Percentiles rank a stretch among this genome's conserved stretches.
These are phyloP conservation scores for Coptotermes formosanus DNA, from an alignment of 1,140 invertebrate species.

Conservation along the genomic window DNA sequence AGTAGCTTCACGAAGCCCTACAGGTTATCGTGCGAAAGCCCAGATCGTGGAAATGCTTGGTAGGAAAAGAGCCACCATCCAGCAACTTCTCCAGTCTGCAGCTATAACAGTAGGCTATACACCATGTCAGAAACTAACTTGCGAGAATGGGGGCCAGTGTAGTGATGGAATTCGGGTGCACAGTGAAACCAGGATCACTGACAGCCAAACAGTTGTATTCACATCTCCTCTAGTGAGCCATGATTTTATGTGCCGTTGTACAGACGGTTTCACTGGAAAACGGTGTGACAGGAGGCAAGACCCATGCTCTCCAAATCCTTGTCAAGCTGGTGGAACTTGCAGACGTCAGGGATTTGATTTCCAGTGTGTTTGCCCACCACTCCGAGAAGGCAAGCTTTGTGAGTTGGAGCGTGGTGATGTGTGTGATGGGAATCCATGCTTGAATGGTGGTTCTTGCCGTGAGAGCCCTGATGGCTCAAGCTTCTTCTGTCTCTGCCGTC, in stretches of 20 bases:
- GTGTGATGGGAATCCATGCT: slow-evolving; percentile 80
- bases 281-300: slow-evolving; percentile 82
- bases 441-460: slow-evolving; percentile 86
- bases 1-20: slow-evolving; percentile 57
- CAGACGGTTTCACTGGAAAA: slow-evolving; percentile 71
- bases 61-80: slow-evolving; percentile 62
- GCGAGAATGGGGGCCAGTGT: slow-evolving; percentile 76
- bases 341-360: slow-evolving; percentile 78
- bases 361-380: slow-evolving; percentile 73
- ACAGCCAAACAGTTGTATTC: slow-evolving; percentile 75
- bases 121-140: slow-evolving; percentile 64
- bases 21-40: slow-evolving; percentile 59
- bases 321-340: slow-evolving; percentile 77
- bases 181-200: slow-evolving; percentile 63
- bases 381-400: slow-evolving; percentile 79
- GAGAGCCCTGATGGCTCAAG: slow-evolving; percentile 80
- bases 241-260: slow-evolving; percentile 76
- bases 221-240: slow-evolving; percentile 76
- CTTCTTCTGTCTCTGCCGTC: slow-evolving; percentile 87
- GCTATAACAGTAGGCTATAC: slow-evolving; percentile 66
- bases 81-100: slow-evolving; percentile 58
- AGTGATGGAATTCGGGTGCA: slow-evolving; percentile 68
- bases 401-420: slow-evolving; percentile 78
- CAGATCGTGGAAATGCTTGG: slow-evolving; percentile 62
- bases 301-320: slow-evolving; percentile 89